Evolutionary conservation across 2,797 vertebrate species (phyloP).

Genomic region (Sardinella longiceps): DNA sequence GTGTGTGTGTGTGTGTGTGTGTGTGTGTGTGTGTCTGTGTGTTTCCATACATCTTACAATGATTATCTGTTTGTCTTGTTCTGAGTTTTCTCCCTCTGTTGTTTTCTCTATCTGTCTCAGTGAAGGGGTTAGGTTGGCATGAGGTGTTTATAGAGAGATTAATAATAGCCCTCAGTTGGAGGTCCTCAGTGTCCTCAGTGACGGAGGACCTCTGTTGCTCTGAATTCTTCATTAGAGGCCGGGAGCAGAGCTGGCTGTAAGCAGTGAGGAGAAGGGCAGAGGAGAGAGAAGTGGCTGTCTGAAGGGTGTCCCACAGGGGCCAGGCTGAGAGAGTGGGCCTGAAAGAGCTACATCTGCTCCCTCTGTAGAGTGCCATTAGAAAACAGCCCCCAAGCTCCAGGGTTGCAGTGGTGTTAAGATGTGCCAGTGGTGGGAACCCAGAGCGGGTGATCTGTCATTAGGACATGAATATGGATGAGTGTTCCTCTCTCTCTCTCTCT

Average conservation of each 20-base stretch:
- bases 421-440: not conserved
- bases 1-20: not conserved
- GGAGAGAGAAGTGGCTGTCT: not conserved
- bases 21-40: not conserved
- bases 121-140: not conserved
- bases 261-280: not conserved
- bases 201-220: not conserved
- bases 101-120: not conserved
- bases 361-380: not conserved
- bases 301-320: not conserved
- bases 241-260: not conserved
- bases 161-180: not conserved
- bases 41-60: not conserved
- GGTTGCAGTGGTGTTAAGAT: not conserved
- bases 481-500: not conserved
- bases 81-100: not conserved
- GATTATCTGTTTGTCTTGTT: not conserved
- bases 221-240: not conserved
- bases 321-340: not conserved
- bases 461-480: not conserved
- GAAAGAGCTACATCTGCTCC: not conserved
- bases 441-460: not conserved
- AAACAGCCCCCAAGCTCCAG: not conserved
- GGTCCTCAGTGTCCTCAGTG: not conserved
- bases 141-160: not conserved